phyloP scores from a whole-genome alignment of 2,888 invertebrate species.

The Nycteola revayana region DNA sequence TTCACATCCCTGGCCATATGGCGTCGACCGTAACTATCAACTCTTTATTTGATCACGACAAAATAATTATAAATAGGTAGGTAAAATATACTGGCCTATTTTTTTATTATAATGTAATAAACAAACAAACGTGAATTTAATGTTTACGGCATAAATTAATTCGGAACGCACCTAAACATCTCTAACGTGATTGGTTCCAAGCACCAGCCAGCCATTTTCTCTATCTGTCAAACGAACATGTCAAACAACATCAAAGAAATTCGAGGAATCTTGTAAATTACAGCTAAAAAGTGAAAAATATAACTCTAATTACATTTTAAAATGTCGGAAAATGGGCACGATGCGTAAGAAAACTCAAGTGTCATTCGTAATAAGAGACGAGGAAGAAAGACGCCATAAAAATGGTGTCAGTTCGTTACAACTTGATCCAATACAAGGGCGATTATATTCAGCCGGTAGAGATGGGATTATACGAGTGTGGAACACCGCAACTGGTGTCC shows the following conservation, averaged over 20 bases:
- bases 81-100: no score
- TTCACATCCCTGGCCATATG: no score
- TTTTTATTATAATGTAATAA: no score
- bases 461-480: slow-evolving; percentile 98
- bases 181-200: slow-evolving; percentile 28
- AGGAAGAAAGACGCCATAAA: slow-evolving; percentile 95
- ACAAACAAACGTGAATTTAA: no score
- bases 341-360: slow-evolving; percentile 88
- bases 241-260: slow-evolving; percentile 26
- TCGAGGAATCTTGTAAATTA: slow-evolving; percentile 20
- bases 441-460: slow-evolving; percentile 97
- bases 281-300: slow-evolving; percentile 32
- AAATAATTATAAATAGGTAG: no score
- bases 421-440: slow-evolving; percentile 92
- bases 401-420: slow-evolving; percentile 98
- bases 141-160: no score
- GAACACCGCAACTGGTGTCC: slow-evolving; percentile 84
- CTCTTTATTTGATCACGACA: no score
- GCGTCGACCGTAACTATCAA: no score
- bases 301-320: slow-evolving; percentile 52
- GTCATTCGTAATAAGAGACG: slow-evolving; percentile 98
- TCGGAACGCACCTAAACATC: no score
- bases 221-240: slow-evolving; percentile 28
- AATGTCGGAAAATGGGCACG: slow-evolving; percentile 79
- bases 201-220: slow-evolving; percentile 29